phyloP scores from a whole-genome alignment of 1,140 invertebrate genomes.

The Oncopodura yosiiana region DNA sequence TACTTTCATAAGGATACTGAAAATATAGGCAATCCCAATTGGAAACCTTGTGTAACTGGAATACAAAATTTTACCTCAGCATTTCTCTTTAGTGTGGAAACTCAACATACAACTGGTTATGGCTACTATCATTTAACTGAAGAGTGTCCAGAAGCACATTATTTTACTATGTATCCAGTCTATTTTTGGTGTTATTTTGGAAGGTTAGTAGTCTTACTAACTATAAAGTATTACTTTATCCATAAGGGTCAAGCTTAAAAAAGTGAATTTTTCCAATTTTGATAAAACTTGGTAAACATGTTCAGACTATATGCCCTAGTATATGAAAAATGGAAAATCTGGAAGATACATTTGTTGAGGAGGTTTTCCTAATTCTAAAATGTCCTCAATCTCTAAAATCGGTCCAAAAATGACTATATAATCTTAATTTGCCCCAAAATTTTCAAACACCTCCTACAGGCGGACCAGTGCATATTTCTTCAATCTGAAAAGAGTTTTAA shows the following conservation, averaged over 20 bases:
- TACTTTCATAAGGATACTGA: conserved; percentile 16
- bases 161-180: conserved; percentile 20
- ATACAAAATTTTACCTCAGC: conserved; percentile 16
- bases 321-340: no score
- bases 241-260: no score
- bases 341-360: no score
- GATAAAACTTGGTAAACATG: no score
- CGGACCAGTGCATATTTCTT: background rate
- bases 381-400: no score
- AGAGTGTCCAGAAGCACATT: conserved; percentile 18
- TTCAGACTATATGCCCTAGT: no score
- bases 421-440: background rate
- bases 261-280: no score
- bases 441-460: no score
- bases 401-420: background rate
- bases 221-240: no score
- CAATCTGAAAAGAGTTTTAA: no score
- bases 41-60: conserved; percentile 18
- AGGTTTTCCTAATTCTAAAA: no score
- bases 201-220: background rate
- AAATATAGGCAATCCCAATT: conserved; percentile 4
- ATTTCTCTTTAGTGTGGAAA: conserved; percentile 24
- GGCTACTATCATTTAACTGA: conserved; percentile 23
- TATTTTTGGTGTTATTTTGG: conserved; percentile 22
- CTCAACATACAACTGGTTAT: conserved; percentile 25